Percentiles rank a stretch among this genome's conserved stretches.
Evolutionary conservation across 2,888 invertebrate species (phyloP).

Genomic region (Bruchidius siliquastri): DNA sequence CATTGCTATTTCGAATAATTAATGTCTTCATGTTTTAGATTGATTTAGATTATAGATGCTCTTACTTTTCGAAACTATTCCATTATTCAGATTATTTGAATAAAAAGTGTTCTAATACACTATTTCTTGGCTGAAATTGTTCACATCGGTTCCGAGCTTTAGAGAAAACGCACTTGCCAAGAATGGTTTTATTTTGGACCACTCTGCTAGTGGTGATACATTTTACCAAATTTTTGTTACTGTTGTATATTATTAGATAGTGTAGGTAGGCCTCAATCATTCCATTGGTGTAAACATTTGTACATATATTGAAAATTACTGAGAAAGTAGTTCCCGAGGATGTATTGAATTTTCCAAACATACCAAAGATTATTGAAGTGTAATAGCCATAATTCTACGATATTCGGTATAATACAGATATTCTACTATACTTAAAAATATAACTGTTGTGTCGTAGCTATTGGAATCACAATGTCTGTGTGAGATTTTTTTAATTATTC

Average conservation of each 20-base stretch:
- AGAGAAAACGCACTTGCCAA: background rate
- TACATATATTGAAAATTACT: background rate
- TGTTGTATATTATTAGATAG: background rate
- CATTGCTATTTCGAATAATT: no score
- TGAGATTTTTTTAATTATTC: background rate
- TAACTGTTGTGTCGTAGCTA: background rate
- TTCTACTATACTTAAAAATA: background rate
- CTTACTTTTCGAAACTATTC: no score
- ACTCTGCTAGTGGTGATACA: background rate
- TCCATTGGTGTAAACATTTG: background rate
- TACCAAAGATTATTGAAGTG: background rate
- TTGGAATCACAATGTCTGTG: background rate
- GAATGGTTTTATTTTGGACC: background rate
- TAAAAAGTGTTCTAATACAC: no score
- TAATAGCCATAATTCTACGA: background rate
- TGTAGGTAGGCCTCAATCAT: background rate
- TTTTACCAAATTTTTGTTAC: background rate
- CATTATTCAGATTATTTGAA: no score
- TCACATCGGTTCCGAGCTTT: background rate
- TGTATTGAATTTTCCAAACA: background rate
- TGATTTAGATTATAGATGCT: no score
- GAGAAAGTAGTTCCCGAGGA: background rate
- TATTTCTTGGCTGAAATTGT: no score
- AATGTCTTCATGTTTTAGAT: no score
- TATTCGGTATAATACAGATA: background rate